Percentiles rank a stretch among this genome's conserved stretches.
Evolutionary conservation across 1,140 invertebrate genomes (phyloP).

Genomic region (Saccostrea echinata): DNA sequence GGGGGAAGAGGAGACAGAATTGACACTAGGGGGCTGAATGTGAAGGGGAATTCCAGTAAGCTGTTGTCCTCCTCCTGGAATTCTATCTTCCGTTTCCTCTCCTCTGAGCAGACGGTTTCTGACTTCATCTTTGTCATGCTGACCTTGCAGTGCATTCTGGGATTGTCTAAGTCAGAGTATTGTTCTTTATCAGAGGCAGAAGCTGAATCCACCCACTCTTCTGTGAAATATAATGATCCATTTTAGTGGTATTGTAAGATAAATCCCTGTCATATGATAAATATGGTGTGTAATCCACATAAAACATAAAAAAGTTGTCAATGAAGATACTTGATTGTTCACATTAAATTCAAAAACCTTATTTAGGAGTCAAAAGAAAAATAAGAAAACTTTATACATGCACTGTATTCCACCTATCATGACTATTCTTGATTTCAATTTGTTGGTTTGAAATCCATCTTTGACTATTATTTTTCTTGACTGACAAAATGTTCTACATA

Average conservation of each 20-base stretch:
- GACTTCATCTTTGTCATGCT: not conserved
- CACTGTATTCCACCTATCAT: too few species aligned
- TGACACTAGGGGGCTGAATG: slow-evolving; percentile 51
- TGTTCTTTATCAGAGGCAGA: not conserved
- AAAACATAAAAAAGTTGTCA: too few species aligned
- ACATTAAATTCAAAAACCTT: too few species aligned
- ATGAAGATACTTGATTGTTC: too few species aligned
- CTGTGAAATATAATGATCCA: not conserved
- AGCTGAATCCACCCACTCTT: too few species aligned
- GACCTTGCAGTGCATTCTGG: not conserved
- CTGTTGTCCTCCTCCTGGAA: not conserved
- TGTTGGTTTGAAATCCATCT: too few species aligned
- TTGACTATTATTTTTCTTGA: too few species aligned
- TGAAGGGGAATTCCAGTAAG: slow-evolving; percentile 44
- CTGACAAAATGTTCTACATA: too few species aligned
- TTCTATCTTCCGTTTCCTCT: slow-evolving; percentile 3
- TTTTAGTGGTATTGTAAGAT: not conserved
- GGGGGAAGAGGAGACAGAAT: slow-evolving; percentile 54
- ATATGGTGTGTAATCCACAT: too few species aligned
- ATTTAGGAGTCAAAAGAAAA: too few species aligned
- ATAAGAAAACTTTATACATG: too few species aligned
- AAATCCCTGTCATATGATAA: not conserved
- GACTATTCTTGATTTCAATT: too few species aligned
- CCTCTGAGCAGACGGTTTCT: slow-evolving; percentile 11
- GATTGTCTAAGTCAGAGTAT: not conserved